Base-by-base conservation (phyloP, 1,140 invertebrate genomes). In the Eufriesea mexicana region DNA sequence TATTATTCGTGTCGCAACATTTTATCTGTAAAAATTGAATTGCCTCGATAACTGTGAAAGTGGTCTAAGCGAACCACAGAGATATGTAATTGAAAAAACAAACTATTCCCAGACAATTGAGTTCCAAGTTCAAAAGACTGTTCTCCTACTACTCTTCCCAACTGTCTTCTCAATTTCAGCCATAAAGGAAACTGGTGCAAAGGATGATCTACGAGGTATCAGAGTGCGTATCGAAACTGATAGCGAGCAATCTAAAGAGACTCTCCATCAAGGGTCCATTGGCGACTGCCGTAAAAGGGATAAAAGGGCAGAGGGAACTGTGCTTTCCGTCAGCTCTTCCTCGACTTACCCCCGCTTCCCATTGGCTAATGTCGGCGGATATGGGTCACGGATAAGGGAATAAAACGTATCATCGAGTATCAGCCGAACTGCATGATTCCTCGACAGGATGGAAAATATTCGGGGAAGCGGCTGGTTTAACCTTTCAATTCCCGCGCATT, bases 341-440 rank as follows among this genome's bases (percentile, higher is more conserved):
- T 23, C 35, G 18, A 20, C 61, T 14, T 20, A 28, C 8, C 16
- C 61, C 8, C 18, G 25, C 25, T 18, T 62, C 2, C 25, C 16
- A 64, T 79, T 75, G 54, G 57, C 70, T 80, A 81, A 75, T 86
- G 75, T 81, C 83, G 35, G 68, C 45, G 61, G 62, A 81, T 74
- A 59, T 70, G 68, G 42, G 49, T 66, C 68, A 62, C 51, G 55
- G 70, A 85, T 80, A 80, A 80, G 62, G 49, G 57, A 85, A 75
- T 81, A 73, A 85, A 76, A n/a, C 47, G 59, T 47, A 57, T 73
- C 72, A 47, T 2, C 45, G 45, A 61, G 51, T 61, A 66, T 42
- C 14, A 2, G 0, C 0, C 6, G 20, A 42, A 74, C 28, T 71
- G 14, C 23, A 62, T 10, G 47, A 54, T 28, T 45, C 16, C 54